Base-by-base conservation (phyloP, 2,888 invertebrate species). In the Fissipunctia ypsillon region DNA sequence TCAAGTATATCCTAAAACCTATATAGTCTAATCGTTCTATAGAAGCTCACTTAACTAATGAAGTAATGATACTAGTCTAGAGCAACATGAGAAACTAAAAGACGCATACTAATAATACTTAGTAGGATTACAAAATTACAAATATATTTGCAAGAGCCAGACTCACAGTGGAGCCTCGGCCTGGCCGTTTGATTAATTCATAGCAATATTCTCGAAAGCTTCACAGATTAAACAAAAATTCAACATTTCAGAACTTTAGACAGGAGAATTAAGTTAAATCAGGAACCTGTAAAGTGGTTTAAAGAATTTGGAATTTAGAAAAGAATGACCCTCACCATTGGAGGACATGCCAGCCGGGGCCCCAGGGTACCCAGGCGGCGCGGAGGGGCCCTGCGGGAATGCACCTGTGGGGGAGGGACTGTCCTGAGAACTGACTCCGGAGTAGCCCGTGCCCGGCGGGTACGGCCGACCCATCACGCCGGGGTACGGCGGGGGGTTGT, bases 401-500 rank as follows among this genome's bases (percentile, higher is more conserved):
- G 86, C 76, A 78, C 89, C 90, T 74, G 60, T 90, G 89, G 82
- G 92, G 90, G 92, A 54, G 81, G 87, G 85, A 77, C 82, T 78
- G 57, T 84, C 54, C 70, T 76, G 74, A 50, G 88, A 71, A 83
- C 87, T 89, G 64, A 78, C 90, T 77, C 92, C 94, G 3, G 94
- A 92, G 88, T 89, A 93, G 45, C 93, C 92, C 0, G 85, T 80
- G 14, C 91, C 93, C 0, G 92, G 85, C 9, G 94, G 94, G 86
- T 94, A 94, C 4, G 88, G 59, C 2, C 83, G 88, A 57, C 95
- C 95, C 50, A 82, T 86, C 79, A 99, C 97, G 74, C 99, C 99
- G 25, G 99, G 99, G 95, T 99, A 99, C 4, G 99, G 99, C 63
- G 99, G 99, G 41, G 99, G 99, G 92, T 97, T 98, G 92, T 98